These are phyloP conservation scores for Aphidius colemani DNA, from an alignment of 2,888 invertebrate genomes.

Conservation along the genomic window DNA sequence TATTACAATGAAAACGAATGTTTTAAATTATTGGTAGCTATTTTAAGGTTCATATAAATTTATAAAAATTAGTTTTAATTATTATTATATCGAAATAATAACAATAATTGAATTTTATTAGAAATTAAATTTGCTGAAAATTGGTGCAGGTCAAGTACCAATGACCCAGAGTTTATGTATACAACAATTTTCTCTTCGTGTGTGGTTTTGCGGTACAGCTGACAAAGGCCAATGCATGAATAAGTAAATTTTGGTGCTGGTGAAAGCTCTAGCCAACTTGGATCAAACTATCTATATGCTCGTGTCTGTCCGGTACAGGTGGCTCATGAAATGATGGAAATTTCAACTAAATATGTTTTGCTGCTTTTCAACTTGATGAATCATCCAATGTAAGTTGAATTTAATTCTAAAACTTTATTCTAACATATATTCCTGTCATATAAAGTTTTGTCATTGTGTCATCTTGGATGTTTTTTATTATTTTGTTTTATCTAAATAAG, in stretches of 20 bases:
- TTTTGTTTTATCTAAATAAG: no score
- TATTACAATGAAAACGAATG: no score
- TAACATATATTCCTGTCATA: not conserved
- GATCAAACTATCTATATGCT: not conserved
- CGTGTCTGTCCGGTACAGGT: slow-evolving; percentile 23
- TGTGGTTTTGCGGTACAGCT: slow-evolving; percentile 40
- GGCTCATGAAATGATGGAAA: slow-evolving; percentile 36
- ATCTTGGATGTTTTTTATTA: no score
- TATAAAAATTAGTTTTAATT: no score
- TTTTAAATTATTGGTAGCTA: no score
- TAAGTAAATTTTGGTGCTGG: slow-evolving; percentile 38
- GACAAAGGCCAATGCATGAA: slow-evolving; percentile 41
- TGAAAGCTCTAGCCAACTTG: slow-evolving; percentile 33
- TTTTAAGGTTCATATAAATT: no score
- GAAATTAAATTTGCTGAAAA: not conserved
- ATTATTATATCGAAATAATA: slow-evolving; percentile 20
- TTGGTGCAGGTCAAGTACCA: not conserved
- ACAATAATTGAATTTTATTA: slow-evolving; percentile 31
- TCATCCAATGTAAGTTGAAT: slow-evolving; percentile 29
- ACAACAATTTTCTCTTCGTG: slow-evolving; percentile 43
- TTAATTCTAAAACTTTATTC: slow-evolving; percentile 9
- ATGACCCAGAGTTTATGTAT: no score
- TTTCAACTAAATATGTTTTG: slow-evolving; percentile 28
- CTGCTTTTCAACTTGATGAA: slow-evolving; percentile 16
- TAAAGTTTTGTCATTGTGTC: not conserved